Percentiles rank a stretch among this genome's conserved stretches.
Evolutionary conservation across 2,113 vertebrate species (phyloP).

Genomic region (Dicrurus megarhynchus): DNA sequence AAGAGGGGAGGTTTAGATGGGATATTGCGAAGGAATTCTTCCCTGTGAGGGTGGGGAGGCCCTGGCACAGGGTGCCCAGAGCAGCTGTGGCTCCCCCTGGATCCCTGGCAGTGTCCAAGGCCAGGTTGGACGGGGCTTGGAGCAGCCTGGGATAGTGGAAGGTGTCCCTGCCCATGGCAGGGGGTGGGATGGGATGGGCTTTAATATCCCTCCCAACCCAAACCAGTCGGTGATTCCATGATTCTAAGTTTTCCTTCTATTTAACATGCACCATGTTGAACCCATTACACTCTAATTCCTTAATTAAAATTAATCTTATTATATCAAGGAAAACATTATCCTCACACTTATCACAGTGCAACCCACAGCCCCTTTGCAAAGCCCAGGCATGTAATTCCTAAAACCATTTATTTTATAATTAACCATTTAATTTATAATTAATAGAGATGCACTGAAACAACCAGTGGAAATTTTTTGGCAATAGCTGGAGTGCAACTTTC

Average conservation of each 20-base stretch:
- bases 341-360: not conserved
- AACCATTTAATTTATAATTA: not conserved
- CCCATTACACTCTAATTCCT: not conserved
- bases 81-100: not conserved
- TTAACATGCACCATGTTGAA: not conserved
- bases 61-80: not conserved
- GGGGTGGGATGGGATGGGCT: rapidly evolving
- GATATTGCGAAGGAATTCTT: rapidly evolving
- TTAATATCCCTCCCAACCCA: not conserved
- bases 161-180: not conserved
- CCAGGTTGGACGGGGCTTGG: not conserved
- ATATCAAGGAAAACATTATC: not conserved
- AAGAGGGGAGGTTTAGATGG: not conserved
- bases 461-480: not conserved
- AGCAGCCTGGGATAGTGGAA: not conserved
- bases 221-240: not conserved
- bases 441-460: not conserved
- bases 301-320: not conserved
- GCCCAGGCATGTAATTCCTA: not conserved
- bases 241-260: not conserved
- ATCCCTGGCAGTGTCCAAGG: not conserved
- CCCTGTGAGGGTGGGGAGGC: rapidly evolving
- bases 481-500: not conserved
- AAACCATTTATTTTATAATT: not conserved
- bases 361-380: not conserved